Evolutionary conservation across 1,140 invertebrate genomes (phyloP).

Genomic region (Oncopodura yosiiana): DNA sequence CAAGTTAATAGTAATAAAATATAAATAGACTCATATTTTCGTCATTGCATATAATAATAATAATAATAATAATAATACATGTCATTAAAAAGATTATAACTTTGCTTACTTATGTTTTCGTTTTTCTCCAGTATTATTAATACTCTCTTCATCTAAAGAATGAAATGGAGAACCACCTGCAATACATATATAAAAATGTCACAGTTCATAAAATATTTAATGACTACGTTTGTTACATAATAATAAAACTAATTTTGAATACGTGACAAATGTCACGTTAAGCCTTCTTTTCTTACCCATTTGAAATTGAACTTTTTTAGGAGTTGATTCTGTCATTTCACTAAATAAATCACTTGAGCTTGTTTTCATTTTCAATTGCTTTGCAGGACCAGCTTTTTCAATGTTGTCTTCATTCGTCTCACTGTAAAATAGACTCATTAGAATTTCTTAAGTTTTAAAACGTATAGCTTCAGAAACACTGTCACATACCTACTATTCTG

Average conservation of each 20-base stretch:
- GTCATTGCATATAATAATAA: too few species aligned
- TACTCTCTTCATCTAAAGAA: neutral
- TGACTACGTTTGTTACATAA: neutral
- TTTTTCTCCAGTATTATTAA: conserved; percentile 4
- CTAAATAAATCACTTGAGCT: neutral
- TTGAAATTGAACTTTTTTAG: conserved; percentile 35
- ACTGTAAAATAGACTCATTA: neutral
- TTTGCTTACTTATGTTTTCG: conserved; percentile 25
- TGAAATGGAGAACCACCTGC: conserved; percentile 3
- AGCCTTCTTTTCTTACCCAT: too few species aligned
- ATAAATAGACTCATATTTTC: neutral
- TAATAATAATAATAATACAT: neutral
- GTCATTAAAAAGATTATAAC: neutral
- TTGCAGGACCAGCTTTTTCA: neutral
- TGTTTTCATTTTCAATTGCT: neutral
- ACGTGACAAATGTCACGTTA: too few species aligned
- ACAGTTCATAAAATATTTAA: neutral
- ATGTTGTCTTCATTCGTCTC: neutral
- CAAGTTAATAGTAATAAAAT: neutral
- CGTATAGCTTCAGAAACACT: too few species aligned
- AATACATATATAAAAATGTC: neutral
- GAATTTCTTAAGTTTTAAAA: too few species aligned
- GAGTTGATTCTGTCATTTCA: conserved; percentile 8
- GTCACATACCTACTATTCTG: conserved; percentile 6
- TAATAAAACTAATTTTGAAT: neutral